These are phyloP conservation scores for Dinocampus coccinellae DNA, from an alignment of 2,888 invertebrate species.

Conservation along the genomic window DNA sequence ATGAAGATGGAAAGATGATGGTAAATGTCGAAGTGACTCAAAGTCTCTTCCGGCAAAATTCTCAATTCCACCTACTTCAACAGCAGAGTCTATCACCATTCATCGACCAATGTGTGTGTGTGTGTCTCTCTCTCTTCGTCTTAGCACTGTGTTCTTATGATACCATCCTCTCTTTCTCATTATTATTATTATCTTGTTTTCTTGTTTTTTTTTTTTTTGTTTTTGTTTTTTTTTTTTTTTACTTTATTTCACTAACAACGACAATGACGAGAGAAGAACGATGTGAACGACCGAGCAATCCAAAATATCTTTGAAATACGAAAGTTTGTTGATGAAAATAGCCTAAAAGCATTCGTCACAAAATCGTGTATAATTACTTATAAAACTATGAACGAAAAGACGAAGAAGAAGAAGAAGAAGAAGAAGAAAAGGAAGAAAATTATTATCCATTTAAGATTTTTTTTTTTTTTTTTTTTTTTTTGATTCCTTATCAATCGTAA, in stretches of 20 bases:
- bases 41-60: constrained; percentile 37
- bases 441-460: too few species aligned
- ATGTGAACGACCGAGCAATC: neutral
- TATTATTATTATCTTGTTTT: too few species aligned
- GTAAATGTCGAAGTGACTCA: constrained; percentile 27
- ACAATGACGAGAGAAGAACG: neutral
- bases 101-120: too few species aligned
- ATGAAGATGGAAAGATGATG: neutral
- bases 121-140: too few species aligned
- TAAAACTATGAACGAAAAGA: neutral
- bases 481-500: too few species aligned
- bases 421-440: constrained; percentile 26
- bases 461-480: too few species aligned
- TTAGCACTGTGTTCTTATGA: constrained; percentile 1
- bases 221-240: too few species aligned
- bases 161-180: constrained; percentile 16
- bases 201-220: too few species aligned
- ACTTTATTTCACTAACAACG: constrained; percentile 13
- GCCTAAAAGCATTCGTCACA: constrained; percentile 65
- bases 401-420: constrained; percentile 36
- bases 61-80: constrained; percentile 32
- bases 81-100: constrained; percentile 26
- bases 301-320: constrained; percentile 40
- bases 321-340: neutral
- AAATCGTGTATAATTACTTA: constrained; percentile 33